phyloP scores from a whole-genome alignment of 2,113 vertebrate genomes.

The Campylomormyrus numenius region DNA sequence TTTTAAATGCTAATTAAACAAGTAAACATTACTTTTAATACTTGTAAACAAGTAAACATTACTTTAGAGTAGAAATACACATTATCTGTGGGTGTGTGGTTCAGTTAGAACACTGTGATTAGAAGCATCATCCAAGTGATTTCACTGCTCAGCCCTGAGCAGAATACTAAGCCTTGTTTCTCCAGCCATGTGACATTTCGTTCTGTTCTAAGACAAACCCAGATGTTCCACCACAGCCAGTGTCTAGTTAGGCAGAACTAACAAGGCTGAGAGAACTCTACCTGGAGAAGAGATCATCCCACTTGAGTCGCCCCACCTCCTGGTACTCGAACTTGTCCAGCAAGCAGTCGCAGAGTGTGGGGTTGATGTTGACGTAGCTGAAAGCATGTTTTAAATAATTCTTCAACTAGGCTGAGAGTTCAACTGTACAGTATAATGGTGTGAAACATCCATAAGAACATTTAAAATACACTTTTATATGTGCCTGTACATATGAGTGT shows the following conservation, averaged over 20 bases:
- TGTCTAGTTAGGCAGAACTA: background rate
- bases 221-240: background rate
- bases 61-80: background rate
- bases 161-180: background rate
- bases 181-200: background rate
- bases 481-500: background rate
- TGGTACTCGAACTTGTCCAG: constrained; percentile 82
- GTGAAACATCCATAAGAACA: background rate
- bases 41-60: background rate
- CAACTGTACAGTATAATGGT: background rate
- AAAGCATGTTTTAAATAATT: background rate
- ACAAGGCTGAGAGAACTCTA: constrained; percentile 37
- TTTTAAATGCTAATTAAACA: background rate
- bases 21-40: background rate
- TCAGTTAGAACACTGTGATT: background rate
- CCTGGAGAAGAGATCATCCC: constrained; percentile 88
- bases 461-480: background rate
- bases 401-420: background rate
- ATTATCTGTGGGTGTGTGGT: background rate
- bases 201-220: background rate
- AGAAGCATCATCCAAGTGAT: background rate
- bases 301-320: constrained; percentile 68
- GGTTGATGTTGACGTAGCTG: constrained; percentile 81
- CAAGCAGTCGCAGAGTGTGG: constrained; percentile 82
- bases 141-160: background rate